Base-by-base conservation (phyloP, 2,113 vertebrate species). In the Macroglossus sobrinus region DNA sequence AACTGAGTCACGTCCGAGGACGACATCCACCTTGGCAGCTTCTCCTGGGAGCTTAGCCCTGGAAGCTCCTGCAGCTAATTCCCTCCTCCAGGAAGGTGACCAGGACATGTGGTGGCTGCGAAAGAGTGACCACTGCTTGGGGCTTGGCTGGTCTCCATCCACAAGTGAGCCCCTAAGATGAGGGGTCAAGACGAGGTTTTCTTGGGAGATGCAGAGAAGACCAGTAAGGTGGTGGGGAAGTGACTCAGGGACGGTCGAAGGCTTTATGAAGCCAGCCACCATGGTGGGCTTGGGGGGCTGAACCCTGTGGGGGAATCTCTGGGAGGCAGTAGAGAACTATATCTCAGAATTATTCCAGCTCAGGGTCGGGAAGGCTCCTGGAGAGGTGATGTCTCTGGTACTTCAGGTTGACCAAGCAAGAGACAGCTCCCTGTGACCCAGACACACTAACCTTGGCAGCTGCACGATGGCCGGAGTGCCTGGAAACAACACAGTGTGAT, bases 361-460 rank as follows among this genome's bases (percentile, higher is more conserved):
- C 3, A 50, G 2, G 24, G 7, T 50, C 47, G 7, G 47, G 47
- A 50, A 14, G 47, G 47, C 12, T 14, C 38, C 9, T 5, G 11
- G 5, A 2, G n/a, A 87, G 28, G 30, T 2, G 0, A 4, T 28
- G 24, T 33, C 33, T 15, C 13, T 38, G 24, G 11, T 12, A 11
- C 8, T 55, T 43, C 55, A 53, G 40, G 57, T 7, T 61, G 50
- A 6, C 28, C n/a, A n/a, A 30, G 47, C 10, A 61, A 18, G 33
- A 11, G 18, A 18, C 4, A 1, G 69, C 14, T 7, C 28, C 74
- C 28, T 28, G 0, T 2, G 33, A 33, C 18, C 50, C 66, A 61
- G 30, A 18, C 22, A 53, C 6, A 9, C 59, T 61, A 66, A 5
- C 35, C 3, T 14, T 68, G 26, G 38, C 26, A 38, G 45, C 10